Evolutionary conservation across 2,797 vertebrate species (phyloP), one percentile per base, ranked within the genome.

Genomic region (Hozukius guyotensis): DNA sequence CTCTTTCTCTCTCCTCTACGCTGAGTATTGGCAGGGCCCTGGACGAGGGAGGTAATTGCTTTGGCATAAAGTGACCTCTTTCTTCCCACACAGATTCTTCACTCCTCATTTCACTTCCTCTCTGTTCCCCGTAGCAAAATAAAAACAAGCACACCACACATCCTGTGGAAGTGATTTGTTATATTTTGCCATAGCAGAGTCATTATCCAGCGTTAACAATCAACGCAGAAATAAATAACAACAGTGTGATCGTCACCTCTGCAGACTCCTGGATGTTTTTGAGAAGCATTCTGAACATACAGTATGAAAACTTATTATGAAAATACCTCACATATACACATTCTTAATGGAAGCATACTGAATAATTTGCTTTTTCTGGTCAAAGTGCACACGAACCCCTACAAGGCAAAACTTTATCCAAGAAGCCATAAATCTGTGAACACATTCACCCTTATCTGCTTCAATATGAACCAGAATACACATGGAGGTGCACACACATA

Each of bases 21-120:
- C 72, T 2, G 74, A 71, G 68, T 85, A 93, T 89, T 85, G 89
- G 89, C 93, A 92, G 87, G 60, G 87, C 75, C 80, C 80, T 70
- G 83, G 82, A 86, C 46, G 70, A 81, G 70, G 78, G 89, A 93
- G 91, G 90, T 94, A 95, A 95, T 94, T 93, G 91, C 91, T 93
- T 88, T 92, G 91, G 89, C 93, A 90, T 87, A 79, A 85, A 88
- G 80, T 92, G 91, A 92, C 91, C 93, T 92, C 85, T 84, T 85
- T 85, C 90, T 92, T 93, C 91, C 91, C 87, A 93, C 92, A 88
- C 93, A 89, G 77, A 81, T 84, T 78, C 86, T 83, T 77, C 62
- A 82, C 25, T 72, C 84, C 86, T 91, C 72, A 80, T 90, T 86
- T 84, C 38, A 81, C 81, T 88, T 83, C 80, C 82, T 81, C 80